Evolutionary conservation across 2,113 vertebrate genomes (phyloP), one percentile per base, ranked within the genome.

Genomic region (Tylochromis polylepis): DNA sequence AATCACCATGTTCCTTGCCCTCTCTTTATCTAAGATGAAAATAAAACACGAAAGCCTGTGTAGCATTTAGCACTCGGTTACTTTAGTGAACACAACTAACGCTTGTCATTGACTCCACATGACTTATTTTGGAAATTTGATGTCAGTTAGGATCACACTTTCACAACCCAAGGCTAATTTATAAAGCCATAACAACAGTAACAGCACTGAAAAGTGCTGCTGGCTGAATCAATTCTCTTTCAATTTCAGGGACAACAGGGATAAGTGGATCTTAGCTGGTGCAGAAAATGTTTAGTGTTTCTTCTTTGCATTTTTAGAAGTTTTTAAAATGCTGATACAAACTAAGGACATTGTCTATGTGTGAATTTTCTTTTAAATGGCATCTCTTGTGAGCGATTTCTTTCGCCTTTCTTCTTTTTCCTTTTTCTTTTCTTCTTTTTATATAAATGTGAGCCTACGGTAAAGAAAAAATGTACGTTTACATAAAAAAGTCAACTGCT

Each of bases 191-290:
- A 81, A 78, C 41, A 83, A 83, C 82, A 70, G 75, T 81, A 57
- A 79, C 38, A 57, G 31, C 31, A 43, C 84, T 91, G 83, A 83
- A 89, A 83, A 89, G 29, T 53, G 55, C 89, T 77, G 70, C 46
- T 86, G 51, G 88, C n/a, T 55, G 46, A 85, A 92, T 92, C 86
- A 22, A 82, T 93, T 85, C 27, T 65, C 18, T 82, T 90, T 88
- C 86, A 82, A 27, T 92, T 85, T 88, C 86, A 89, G 87, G 83
- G 93, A 90, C 85, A 89, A 78, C 67, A n/a, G 51, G 82, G 78
- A 88, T 86, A 86, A 84, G 87, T 93, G 81, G 78, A 90, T 90
- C 87, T 88, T 78, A 46, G 65, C 36, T 85, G 38, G 41, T 80
- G 84, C 55, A 51, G 36, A 84, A 82, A 51, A 87, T 83, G 56